Evolutionary conservation across 92 coral and sea anemone genomes (phyloP), one percentile per base, ranked within the genome.

Genomic region (Porites lobata): DNA sequence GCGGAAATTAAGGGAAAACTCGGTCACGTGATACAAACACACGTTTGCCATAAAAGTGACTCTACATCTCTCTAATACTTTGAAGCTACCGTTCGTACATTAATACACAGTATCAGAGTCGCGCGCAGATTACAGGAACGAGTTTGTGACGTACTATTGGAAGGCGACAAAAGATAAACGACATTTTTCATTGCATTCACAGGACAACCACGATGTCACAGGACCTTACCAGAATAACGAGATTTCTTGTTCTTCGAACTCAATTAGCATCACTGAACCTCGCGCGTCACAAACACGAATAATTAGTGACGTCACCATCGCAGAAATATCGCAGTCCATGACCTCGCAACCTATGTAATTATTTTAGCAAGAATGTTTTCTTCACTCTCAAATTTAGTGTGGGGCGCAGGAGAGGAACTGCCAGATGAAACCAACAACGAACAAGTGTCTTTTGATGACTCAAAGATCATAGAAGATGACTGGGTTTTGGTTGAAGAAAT

Each of bases 401-500:
- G 96, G 98, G 92, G 85, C 17, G 21, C 83, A 13, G 20, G 87
- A 7, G 87, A 88, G 32, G 88, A 71, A 58, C 85, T 84, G 15
- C 69, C 54, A 7, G 90, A 53, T 4, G 75, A 75, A 22, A 32
- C 53, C 2, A 87, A 56, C 65, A 76, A 52, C 38, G 64, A 29
- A 7, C 76, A 65, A 26, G 53, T 70, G 11, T 77, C 69, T 14
- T 70, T 86, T 18, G 96, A 94, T 77, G 96, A 94, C 93, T 82
- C 96, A 12, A 88, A 72, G 70, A 88, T 93, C n/a, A 90, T 84
- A 58, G 90, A 94, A 11, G 96, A 86, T 14, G 99, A 90, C 67
- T 97, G 99, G 99, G 98, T 97, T n/a, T 95, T 94, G 87, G 93
- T 97, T 19, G 94, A 95, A 83, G 93, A 79, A 90, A 85, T 80